These are phyloP conservation scores for Alaudala cheleensis DNA, from an alignment of 2,113 vertebrate genomes.

Conservation along the genomic window DNA sequence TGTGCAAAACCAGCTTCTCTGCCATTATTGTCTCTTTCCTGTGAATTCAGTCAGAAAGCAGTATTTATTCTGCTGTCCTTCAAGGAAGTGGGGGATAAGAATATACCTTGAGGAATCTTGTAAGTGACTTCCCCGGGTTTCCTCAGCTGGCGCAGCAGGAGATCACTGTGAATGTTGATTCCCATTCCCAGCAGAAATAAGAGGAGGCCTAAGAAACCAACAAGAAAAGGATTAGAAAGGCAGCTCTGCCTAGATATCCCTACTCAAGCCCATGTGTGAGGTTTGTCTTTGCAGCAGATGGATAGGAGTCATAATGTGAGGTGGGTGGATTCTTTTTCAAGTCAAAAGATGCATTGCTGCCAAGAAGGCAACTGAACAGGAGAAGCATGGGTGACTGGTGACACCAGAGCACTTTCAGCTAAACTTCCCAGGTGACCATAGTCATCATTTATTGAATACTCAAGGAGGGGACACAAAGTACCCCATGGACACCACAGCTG, in stretches of 20 bases:
- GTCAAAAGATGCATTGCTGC: neutral
- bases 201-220: slow-evolving; percentile 75
- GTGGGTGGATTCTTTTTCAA: neutral
- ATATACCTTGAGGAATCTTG: slow-evolving; percentile 85
- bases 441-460: neutral
- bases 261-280: neutral
- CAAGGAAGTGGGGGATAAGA: neutral
- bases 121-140: slow-evolving; percentile 85
- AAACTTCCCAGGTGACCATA: neutral
- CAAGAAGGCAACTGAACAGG: neutral
- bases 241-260: neutral
- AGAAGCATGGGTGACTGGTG: neutral
- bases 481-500: neutral
- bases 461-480: neutral
- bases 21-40: neutral
- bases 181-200: slow-evolving; percentile 86
- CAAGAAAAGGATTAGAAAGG: neutral
- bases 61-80: neutral
- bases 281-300: neutral
- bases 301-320: neutral
- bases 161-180: slow-evolving; percentile 93
- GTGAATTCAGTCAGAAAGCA: neutral
- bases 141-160: slow-evolving; percentile 82
- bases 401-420: neutral
- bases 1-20: neutral